These are phyloP conservation scores for Ctena decussata DNA, from an alignment of 2,888 invertebrate species.

Conservation along the genomic window DNA sequence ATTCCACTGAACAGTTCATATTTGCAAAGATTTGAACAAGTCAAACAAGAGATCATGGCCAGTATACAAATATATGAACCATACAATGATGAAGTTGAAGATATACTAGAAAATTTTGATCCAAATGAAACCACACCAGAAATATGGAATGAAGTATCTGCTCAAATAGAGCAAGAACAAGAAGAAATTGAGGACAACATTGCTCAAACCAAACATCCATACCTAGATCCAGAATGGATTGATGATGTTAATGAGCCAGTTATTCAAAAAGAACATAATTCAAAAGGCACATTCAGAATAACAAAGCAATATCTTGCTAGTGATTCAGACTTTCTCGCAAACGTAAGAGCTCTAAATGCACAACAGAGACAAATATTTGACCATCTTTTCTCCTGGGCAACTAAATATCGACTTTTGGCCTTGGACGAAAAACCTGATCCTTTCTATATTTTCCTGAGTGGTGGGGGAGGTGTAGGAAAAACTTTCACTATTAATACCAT, in stretches of 20 bases:
- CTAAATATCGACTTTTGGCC: not conserved
- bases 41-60: not conserved
- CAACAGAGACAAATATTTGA: not conserved
- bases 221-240: not conserved
- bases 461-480: conserved; percentile 45
- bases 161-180: conserved; percentile 31
- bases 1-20: not conserved
- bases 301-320: too few species aligned
- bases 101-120: conserved; percentile 22
- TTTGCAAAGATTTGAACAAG: not conserved
- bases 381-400: not conserved
- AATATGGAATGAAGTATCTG: conserved; percentile 49
- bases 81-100: conserved; percentile 20
- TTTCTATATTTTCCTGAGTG: conserved; percentile 37
- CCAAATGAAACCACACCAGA: conserved; percentile 10
- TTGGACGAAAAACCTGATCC: not conserved
- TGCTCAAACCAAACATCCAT: not conserved
- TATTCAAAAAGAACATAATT: not conserved
- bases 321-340: not conserved
- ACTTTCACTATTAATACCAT: conserved; percentile 36
- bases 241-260: not conserved
- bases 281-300: not conserved
- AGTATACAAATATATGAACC: conserved; percentile 32
- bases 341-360: not conserved
- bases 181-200: not conserved